phyloP scores from a whole-genome alignment of 2,797 vertebrate species.

The Myioborus miniatus region DNA sequence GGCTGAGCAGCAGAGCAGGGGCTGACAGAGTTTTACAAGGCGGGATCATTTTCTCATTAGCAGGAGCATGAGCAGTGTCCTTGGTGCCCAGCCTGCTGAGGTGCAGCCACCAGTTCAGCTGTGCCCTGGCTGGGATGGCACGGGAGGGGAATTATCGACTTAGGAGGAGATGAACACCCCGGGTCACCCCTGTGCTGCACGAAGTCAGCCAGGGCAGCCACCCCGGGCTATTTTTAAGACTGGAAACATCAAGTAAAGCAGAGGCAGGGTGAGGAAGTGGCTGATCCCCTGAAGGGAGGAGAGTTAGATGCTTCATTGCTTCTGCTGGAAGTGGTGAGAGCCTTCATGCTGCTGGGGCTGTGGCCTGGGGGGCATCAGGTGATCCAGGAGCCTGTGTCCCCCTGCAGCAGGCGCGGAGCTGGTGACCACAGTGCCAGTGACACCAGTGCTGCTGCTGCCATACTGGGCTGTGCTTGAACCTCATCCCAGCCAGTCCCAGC shows the following conservation, averaged over 20 bases:
- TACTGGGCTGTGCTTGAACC: neutral
- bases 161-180: neutral
- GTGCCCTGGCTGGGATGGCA: neutral
- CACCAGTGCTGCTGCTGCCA: neutral
- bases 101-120: neutral
- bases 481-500: neutral
- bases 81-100: neutral
- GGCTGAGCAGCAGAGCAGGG: neutral
- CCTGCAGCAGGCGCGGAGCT: neutral
- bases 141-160: neutral
- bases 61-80: fast-evolving
- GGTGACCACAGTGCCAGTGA: neutral
- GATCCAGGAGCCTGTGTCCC: neutral
- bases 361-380: neutral
- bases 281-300: neutral
- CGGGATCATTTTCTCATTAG: neutral
- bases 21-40: neutral
- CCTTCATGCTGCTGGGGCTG: fast-evolving
- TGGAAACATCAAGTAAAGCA: neutral
- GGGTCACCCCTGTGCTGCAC: neutral
- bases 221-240: neutral
- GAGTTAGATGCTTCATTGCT: neutral
- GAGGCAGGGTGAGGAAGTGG: neutral
- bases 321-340: fast-evolving
- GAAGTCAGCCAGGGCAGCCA: neutral